phyloP scores from a whole-genome alignment of 2,888 invertebrate genomes.

The Homarus gammarus region DNA sequence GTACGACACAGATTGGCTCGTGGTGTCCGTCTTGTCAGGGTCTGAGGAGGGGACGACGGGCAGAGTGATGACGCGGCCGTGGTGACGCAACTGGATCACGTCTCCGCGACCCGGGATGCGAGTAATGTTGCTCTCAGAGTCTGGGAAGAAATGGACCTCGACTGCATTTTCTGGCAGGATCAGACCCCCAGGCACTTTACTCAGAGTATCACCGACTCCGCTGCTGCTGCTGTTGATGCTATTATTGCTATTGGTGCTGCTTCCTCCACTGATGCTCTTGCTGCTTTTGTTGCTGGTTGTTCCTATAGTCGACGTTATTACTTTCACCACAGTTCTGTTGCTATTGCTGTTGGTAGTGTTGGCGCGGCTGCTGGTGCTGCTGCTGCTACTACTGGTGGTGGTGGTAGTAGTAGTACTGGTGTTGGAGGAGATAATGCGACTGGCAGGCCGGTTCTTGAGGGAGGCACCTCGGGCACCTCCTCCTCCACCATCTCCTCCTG shows the following conservation, averaged over 20 bases:
- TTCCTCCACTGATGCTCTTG: not conserved
- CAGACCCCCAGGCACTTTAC: constrained; percentile 20
- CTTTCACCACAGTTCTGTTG: constrained; percentile 24
- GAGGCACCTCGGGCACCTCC: not conserved
- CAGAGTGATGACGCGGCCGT: constrained; percentile 56
- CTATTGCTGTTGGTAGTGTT: not conserved
- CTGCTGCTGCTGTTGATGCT: constrained; percentile 13
- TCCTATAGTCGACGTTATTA: not conserved
- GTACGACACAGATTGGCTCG: not conserved
- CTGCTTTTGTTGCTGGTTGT: not conserved
- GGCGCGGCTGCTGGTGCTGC: not conserved
- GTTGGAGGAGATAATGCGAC: not conserved
- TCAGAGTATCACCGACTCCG: not conserved
- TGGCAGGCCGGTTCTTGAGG: constrained; percentile 12
- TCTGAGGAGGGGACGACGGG: constrained; percentile 21
- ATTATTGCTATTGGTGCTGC: not conserved
- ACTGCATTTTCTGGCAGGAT: constrained; percentile 57
- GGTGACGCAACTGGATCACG: constrained; percentile 52
- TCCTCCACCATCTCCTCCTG: not conserved
- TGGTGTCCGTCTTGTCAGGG: not conserved
- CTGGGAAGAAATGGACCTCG: constrained; percentile 60
- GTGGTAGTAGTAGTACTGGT: constrained; percentile 6
- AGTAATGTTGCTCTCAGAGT: constrained; percentile 56
- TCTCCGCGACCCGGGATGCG: constrained; percentile 59
- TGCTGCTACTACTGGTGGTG: constrained; percentile 2